phyloP scores from a whole-genome alignment of 1,140 invertebrate genomes.

The Neomicropteryx cornuta region DNA sequence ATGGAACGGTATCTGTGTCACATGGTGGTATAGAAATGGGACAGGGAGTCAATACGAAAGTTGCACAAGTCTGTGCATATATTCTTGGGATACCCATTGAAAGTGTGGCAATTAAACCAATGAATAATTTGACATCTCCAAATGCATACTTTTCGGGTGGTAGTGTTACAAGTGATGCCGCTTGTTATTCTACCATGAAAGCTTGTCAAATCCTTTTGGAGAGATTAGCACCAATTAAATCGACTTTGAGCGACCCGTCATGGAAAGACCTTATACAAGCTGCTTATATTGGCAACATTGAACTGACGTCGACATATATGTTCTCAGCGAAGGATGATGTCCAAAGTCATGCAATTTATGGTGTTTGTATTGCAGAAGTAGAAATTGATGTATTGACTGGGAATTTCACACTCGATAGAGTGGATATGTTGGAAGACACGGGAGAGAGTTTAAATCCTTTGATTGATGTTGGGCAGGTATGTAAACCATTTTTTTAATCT shows the following conservation, averaged over 20 bases:
- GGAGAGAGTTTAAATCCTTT: conserved; percentile 62
- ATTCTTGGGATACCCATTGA: conserved; percentile 60
- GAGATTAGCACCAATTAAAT: conserved; percentile 50
- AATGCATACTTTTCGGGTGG: conserved; percentile 61
- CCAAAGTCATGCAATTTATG: conserved; percentile 45
- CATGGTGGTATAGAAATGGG: conserved; percentile 77
- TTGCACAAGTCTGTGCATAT: conserved; percentile 62
- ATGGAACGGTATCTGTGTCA: conserved; percentile 63
- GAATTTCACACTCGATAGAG: conserved; percentile 48
- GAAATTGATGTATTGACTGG: conserved; percentile 64
- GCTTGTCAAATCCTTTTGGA: conserved; percentile 51
- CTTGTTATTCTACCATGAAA: conserved; percentile 52
- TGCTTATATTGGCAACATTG: conserved; percentile 45
- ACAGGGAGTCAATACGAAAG: conserved; percentile 61
- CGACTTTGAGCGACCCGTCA: conserved; percentile 42
- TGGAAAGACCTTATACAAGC: conserved; percentile 56
- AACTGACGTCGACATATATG: conserved; percentile 50
- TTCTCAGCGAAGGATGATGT: conserved; percentile 34
- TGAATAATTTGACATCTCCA: conserved; percentile 48
- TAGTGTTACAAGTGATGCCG: conserved; percentile 57
- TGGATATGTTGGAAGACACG: conserved; percentile 64
- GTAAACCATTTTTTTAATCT: conserved; percentile 9
- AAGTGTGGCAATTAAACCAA: conserved; percentile 54
- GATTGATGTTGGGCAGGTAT: conserved; percentile 71
- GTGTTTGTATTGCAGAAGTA: conserved; percentile 48